Conservation (phyloP, 2,113 vertebrate genomes). For the Sander vitreus region DNA sequence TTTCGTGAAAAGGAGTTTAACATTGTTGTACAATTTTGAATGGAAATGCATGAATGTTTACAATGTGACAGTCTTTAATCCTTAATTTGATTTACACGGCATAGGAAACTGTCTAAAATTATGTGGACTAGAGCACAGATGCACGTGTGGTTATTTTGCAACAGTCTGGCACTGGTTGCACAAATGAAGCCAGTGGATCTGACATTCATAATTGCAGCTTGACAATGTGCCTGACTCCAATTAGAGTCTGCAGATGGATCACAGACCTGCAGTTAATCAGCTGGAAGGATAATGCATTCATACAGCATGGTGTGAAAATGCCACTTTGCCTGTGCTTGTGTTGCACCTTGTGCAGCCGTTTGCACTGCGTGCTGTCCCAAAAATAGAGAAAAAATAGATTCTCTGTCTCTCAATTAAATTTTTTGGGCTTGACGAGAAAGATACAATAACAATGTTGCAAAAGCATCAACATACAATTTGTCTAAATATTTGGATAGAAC, state of each 20-base stretch:
- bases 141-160: not conserved
- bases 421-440: no score
- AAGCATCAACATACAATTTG: no score
- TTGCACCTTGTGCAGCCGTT: not conserved
- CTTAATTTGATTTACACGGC: not conserved
- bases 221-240: slow-evolving; percentile 24
- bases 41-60: not conserved
- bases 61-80: not conserved
- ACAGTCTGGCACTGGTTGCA: not conserved
- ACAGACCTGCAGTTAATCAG: slow-evolving; percentile 7
- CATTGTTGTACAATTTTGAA: not conserved
- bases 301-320: slow-evolving; percentile 3
- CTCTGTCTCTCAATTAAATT: no score
- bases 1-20: not conserved
- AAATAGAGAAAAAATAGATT: not conserved
- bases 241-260: slow-evolving; percentile 29
- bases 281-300: not conserved
- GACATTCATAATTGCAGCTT: slow-evolving; percentile 20
- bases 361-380: not conserved
- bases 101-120: not conserved
- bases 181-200: not conserved
- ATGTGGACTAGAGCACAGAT: not conserved
- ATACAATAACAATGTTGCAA: no score
- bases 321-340: not conserved
- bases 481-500: no score